Base-by-base conservation (phyloP, 2,888 invertebrate genomes). In the Orchesellides sinensis region DNA sequence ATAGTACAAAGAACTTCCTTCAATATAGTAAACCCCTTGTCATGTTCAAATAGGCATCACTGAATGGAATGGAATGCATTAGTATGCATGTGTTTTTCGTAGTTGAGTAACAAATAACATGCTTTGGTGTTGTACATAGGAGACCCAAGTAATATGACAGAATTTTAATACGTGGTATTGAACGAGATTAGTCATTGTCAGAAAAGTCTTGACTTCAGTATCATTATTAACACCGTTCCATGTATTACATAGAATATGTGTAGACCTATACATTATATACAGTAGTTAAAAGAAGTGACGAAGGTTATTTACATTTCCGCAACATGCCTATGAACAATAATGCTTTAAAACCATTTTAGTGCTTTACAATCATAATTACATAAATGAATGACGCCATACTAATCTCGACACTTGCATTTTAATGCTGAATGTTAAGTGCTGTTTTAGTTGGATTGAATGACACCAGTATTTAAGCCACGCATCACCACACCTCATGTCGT, bases 251-350 rank as follows among this genome's bases (percentile, higher is more conserved):
- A 14, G 2, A n/a, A n/a, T n/a, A n/a, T 21, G 25, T 17, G n/a
- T 35, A 61, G 5, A 8, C 1, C 5, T 45, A 25, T 32, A 25
- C 32, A 21, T 23, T 17, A 21, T 45, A 25, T 32, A 25, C 32
- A 21, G 56, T 17, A 21, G 4, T 54, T 32, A 61, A 61, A 29
- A 61, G 32, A 32, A 61, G 17, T 61, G 29, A 73, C 47, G 59
- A 73, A 73, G 73, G 73, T 32, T 73, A 73, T 73, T 61, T 61
- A 61, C 61, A 61, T 73, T 73, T 73, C 73, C 73, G 73, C 61
- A 32, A 49, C 49, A 73, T 45, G 54, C n/a, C 6, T 17, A 47
- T 47, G 49, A 45, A 27, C 59, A 65, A 65, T 65, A 65, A 19
- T 40, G 23, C 69, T 56, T 54, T 27, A 70, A 70, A 29, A 47